A percentile compares a stretch with the other conserved stretches of the same genome.
Evolutionary conservation across 2,113 vertebrate genomes (phyloP).

Genomic region (Pituophis catenifer): DNA sequence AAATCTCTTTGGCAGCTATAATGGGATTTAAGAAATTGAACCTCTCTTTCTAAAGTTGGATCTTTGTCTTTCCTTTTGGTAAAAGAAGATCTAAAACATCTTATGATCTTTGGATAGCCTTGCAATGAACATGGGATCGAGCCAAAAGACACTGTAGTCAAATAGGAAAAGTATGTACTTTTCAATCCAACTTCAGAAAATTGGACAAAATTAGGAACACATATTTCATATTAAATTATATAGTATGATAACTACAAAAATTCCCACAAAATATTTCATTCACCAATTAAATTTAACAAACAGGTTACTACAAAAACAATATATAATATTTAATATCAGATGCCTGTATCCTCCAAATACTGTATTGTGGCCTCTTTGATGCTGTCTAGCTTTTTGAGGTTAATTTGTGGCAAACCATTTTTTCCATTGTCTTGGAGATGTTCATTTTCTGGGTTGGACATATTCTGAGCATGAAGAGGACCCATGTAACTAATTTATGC

Average conservation of each 20-base stretch:
- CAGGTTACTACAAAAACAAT: background rate
- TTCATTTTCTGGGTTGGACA: background rate
- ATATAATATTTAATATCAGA: background rate
- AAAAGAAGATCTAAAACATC: background rate
- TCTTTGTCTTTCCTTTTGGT: background rate
- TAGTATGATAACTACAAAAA: background rate
- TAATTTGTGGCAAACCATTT: background rate
- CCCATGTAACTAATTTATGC: background rate
- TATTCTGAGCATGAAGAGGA: background rate
- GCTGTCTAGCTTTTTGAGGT: background rate
- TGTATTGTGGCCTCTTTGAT: background rate
- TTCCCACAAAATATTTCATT: background rate
- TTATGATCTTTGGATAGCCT: background rate
- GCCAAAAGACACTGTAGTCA: background rate
- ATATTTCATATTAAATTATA: background rate
- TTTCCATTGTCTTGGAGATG: background rate
- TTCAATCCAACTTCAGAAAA: background rate
- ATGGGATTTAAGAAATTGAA: background rate
- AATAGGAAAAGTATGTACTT: background rate
- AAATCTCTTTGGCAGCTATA: background rate
- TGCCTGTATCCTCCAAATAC: background rate
- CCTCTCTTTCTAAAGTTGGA: background rate
- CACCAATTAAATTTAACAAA: background rate
- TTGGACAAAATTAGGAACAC: background rate
- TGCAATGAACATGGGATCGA: background rate